Conservation (phyloP, 1,140 invertebrate genomes). For the Heterodera schachtii region DNA sequence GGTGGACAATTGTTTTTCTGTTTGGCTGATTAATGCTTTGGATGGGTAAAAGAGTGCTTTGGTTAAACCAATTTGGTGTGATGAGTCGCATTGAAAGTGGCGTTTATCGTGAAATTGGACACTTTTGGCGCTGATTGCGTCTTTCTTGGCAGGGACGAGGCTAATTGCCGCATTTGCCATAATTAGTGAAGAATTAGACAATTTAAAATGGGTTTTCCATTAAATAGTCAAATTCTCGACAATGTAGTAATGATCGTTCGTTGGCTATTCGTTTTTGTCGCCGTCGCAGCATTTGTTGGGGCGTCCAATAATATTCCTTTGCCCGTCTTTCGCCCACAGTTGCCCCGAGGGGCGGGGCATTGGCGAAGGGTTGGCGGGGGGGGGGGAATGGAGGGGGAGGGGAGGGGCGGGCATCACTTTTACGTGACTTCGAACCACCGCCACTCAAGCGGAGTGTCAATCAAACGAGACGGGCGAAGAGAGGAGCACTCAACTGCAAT, state of each 20-base stretch:
- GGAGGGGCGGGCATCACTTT: constrained; percentile 25
- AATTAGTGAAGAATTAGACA: neutral
- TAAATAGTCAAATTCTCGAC: neutral
- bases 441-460: constrained; percentile 30
- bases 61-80: neutral
- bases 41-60: neutral
- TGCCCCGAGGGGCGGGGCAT: neutral
- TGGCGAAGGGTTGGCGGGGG: neutral
- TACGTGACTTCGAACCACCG: constrained; percentile 28
- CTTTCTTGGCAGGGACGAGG: neutral
- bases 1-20: neutral
- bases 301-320: neutral
- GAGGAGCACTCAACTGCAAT: constrained; percentile 28
- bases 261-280: neutral
- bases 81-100: neutral
- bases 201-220: neutral
- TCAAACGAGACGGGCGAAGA: constrained; percentile 13
- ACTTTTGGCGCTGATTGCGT: neutral
- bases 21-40: neutral
- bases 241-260: neutral
- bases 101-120: neutral
- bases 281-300: neutral
- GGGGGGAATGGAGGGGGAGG: neutral
- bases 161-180: neutral
- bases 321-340: constrained; percentile 8